Evolutionary conservation across 1,140 invertebrate genomes (phyloP), one percentile per base, ranked within the genome.

Genomic region (Cyrtorhinus lividipennis): DNA sequence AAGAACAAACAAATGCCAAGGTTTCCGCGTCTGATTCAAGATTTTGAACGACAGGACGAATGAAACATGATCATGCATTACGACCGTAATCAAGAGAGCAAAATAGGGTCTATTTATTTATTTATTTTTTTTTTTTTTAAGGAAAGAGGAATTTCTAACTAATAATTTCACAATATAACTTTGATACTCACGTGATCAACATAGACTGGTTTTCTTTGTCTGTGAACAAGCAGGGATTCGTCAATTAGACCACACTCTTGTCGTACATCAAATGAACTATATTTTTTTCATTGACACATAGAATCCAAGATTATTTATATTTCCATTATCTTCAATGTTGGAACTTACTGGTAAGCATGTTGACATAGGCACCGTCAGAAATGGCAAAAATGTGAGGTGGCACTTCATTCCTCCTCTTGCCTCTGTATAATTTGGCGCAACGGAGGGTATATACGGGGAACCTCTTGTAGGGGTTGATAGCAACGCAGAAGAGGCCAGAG

Each of bases 311-410:
- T n/a, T n/a, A 38, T 38, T 5, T 8, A 38, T 38, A 38, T 38
- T 15, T 8, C 30, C 30, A 38, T 38, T 8, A 20, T 13, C 18
- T 61, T 22, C 5, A 22, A 59, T 59, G 3, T 8, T 12, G n/a
- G n/a, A n/a, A 24, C 30, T 61, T 78, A 87, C 87, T 95, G 76
- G 92, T 93, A 77, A 98, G 87, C 96, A 99, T 99, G 81, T 97
- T 95, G 73, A 95, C 95, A 80, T 99, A 99, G 71, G 96, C 95
- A 77, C 93, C 92, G 77, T 99, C 96, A 81, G 95, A 96, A 79
- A 99, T 95, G 78, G 96, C 95, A 80, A 99, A 99, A 78, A 99
- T 92, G 79, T 99, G 97, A 67, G 97, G 96, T 73, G 97, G 97
- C 70, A 99, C 92, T 83, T 99, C 97, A 82, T 90, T 97, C 80